Percentiles rank a stretch among this genome's conserved stretches.
Evolutionary conservation across 2,797 vertebrate genomes (phyloP).

Genomic region (Pantherophis vulpinus): DNA sequence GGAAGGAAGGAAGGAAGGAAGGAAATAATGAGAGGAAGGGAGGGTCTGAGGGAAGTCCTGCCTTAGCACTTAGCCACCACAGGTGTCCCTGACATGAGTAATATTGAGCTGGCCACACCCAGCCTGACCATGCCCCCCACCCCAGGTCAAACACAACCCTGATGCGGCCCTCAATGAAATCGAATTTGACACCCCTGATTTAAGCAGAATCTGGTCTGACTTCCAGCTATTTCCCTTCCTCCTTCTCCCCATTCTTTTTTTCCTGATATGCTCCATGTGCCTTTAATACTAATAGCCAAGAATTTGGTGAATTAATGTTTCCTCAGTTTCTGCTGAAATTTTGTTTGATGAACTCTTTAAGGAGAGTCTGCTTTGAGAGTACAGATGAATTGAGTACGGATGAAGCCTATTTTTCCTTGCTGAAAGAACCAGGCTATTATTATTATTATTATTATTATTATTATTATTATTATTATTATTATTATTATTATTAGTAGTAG

Average conservation of each 20-base stretch:
- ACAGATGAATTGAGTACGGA: background rate
- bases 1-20: too few relatives aligned
- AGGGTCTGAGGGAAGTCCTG: too few relatives aligned
- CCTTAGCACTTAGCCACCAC: too few relatives aligned
- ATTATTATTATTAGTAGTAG: too few relatives aligned
- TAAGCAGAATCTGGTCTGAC: background rate
- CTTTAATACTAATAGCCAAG: background rate
- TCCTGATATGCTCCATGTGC: background rate
- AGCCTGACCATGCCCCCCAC: background rate
- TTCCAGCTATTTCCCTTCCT: background rate
- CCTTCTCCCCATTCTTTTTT: background rate
- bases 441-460: too few relatives aligned
- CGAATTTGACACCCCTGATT: background rate
- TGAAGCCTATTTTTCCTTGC: background rate
- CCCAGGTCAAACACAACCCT: background rate
- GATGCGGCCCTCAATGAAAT: background rate
- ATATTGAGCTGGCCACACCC: background rate
- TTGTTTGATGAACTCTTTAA: background rate
- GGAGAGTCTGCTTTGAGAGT: background rate
- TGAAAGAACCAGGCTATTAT: background rate
- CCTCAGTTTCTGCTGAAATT: background rate
- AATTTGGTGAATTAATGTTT: background rate
- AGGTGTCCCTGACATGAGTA: too few relatives aligned
- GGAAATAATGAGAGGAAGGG: too few relatives aligned
- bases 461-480: too few relatives aligned